Evolutionary conservation across 2,797 vertebrate species (phyloP), one percentile per base, ranked within the genome.

Genomic region (Dromococcyx pavoninus): DNA sequence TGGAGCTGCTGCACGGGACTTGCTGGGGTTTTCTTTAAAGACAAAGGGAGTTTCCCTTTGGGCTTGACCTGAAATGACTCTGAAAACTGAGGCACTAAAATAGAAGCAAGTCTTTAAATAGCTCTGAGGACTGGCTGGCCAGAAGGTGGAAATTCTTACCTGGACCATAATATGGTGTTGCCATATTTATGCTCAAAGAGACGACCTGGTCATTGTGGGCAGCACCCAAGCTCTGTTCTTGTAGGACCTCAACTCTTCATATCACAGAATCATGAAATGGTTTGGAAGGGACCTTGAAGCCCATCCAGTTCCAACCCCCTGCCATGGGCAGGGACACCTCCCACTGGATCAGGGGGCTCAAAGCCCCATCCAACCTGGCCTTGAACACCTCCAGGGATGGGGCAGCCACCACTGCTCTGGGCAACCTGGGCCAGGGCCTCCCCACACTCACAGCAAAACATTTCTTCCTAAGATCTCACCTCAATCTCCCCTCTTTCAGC

Each of bases 161-260:
- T 2, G 54, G 62, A 5, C 13, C 15, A 1, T 2, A 17, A 17
- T 6, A 2, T 0, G 7, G 4, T 3, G 33, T 14, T 62, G 78
- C 66, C 22, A 0, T 9, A 13, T 44, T 37, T 30, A 39, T 11
- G 2, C 44, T 43, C 44, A 9, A 9, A 58, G 33, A 27, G 18
- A 15, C 33, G 1, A 0, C 43, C 28, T 30, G 30, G 57, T 46
- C 80, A 44, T 35, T 35, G 19, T 21, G 1, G 5, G 27, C 57
- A 46, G 18, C 32, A 5, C 69, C 37, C 12, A 1, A 2, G 30
- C 37, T 37, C 32, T 17, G 9, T 6, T n/a, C 60, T 3, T 2
- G 24, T 4, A 44, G 22, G n/a, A 70, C 11, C 12, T 84, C 17
- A 0, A 12, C 37, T 61, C 13, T 24, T 4, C 43, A 46, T 46